phyloP scores from a whole-genome alignment of 2,113 vertebrate genomes.

The Strix uralensis region DNA sequence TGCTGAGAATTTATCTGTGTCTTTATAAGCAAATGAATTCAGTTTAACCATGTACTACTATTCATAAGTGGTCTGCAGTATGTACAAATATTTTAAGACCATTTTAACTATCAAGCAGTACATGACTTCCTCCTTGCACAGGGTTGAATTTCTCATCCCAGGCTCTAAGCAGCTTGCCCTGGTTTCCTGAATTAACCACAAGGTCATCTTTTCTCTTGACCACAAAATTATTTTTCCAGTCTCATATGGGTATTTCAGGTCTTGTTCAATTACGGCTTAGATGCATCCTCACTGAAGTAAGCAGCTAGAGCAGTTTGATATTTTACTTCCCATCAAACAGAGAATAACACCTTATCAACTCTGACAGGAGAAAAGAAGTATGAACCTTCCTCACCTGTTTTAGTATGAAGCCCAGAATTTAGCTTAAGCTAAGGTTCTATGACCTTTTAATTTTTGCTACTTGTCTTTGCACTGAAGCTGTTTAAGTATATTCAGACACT shows the following conservation, averaged over 20 bases:
- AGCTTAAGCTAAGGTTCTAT: not conserved
- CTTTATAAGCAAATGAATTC: not conserved
- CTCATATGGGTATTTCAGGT: not conserved
- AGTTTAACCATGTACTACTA: not conserved
- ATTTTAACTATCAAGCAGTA: not conserved
- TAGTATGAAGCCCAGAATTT: not conserved
- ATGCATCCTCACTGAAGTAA: not conserved
- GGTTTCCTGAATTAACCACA: conserved; percentile 15
- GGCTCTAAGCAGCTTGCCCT: not conserved
- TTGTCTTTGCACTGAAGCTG: not conserved
- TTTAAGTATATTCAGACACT: not conserved
- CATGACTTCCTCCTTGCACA: not conserved
- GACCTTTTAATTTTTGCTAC: not conserved
- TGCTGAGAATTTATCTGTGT: not conserved
- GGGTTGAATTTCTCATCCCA: not conserved
- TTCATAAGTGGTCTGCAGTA: not conserved
- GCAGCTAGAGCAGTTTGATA: not conserved
- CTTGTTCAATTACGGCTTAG: not conserved
- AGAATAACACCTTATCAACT: not conserved
- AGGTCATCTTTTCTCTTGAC: not conserved
- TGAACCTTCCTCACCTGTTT: not conserved
- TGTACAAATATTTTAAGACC: not conserved
- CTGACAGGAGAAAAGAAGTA: not conserved
- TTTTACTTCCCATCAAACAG: not conserved
- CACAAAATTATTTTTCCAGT: not conserved